Evolutionary conservation across 2,888 invertebrate genomes (phyloP).

Genomic region (Brenthis hecate): DNA sequence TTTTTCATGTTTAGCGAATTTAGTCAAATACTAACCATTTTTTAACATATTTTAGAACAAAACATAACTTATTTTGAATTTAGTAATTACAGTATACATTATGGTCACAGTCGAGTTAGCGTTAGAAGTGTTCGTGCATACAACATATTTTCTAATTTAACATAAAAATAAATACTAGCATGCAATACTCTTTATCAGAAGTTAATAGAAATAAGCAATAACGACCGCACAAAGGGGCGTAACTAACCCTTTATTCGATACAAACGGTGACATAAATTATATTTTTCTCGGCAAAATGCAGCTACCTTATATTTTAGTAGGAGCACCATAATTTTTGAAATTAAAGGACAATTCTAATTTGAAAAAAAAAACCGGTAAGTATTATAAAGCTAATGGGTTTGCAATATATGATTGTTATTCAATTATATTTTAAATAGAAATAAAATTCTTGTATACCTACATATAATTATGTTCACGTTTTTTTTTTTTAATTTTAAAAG

Average conservation of each 20-base stretch:
- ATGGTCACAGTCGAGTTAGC: too few species aligned
- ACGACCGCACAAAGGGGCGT: constrained; percentile 39
- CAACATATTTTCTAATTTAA: neutral
- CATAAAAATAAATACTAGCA: neutral
- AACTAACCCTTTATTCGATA: constrained; percentile 44
- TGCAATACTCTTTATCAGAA: constrained; percentile 30
- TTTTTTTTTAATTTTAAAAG: too few species aligned
- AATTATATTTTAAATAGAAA: neutral
- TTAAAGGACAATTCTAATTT: neutral
- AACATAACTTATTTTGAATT: too few species aligned
- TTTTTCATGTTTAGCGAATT: too few species aligned
- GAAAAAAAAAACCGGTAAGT: neutral
- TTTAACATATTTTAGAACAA: too few species aligned
- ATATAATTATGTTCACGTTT: too few species aligned
- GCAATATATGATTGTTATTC: too few species aligned
- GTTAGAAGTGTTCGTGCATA: too few species aligned
- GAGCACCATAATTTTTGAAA: constrained; percentile 27
- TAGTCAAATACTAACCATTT: too few species aligned
- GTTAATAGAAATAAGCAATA: constrained; percentile 43
- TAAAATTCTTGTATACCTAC: neutral
- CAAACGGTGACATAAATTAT: constrained; percentile 45
- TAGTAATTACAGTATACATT: too few species aligned
- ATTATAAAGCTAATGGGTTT: neutral
- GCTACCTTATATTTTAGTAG: constrained; percentile 40
- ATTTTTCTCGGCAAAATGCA: constrained; percentile 45